phyloP scores from a whole-genome alignment of 2,113 vertebrate genomes.

The Oxygymnocypris stewartii region DNA sequence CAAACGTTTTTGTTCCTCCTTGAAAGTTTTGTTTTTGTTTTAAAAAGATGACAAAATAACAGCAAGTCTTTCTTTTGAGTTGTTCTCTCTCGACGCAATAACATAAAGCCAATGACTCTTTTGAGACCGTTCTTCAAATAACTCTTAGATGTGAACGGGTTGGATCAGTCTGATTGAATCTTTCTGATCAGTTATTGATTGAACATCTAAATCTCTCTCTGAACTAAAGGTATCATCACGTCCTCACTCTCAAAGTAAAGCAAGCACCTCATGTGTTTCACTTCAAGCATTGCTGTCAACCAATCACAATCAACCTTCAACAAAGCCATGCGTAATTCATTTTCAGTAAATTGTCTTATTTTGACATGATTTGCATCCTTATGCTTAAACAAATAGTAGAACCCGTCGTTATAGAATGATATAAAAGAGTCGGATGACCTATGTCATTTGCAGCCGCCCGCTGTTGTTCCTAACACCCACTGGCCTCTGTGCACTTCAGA shows the following conservation, averaged over 20 bases:
- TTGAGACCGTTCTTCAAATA: background rate
- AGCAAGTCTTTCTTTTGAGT: background rate
- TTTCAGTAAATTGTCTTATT: background rate
- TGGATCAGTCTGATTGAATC: background rate
- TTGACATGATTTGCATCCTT: background rate
- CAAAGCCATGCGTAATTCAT: background rate
- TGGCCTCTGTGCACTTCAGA: constrained; percentile 56
- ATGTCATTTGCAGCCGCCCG: constrained; percentile 66
- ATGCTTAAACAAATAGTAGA: background rate
- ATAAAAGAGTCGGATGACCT: constrained; percentile 50
- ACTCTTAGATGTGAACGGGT: background rate
- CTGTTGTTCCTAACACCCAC: constrained; percentile 71
- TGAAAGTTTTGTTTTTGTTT: too few relatives aligned
- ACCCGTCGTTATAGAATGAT: background rate
- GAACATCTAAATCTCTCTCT: background rate
- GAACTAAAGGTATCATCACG: background rate
- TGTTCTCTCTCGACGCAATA: background rate
- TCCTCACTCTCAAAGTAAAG: background rate
- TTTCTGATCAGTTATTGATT: background rate
- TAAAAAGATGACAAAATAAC: background rate
- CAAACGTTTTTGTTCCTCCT: background rate
- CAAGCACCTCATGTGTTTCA: background rate
- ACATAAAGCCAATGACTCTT: background rate
- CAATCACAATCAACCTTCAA: background rate
- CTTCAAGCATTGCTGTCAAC: background rate